Evolutionary conservation across 2,888 invertebrate species (phyloP).

Genomic region (Hartigia nigra): DNA sequence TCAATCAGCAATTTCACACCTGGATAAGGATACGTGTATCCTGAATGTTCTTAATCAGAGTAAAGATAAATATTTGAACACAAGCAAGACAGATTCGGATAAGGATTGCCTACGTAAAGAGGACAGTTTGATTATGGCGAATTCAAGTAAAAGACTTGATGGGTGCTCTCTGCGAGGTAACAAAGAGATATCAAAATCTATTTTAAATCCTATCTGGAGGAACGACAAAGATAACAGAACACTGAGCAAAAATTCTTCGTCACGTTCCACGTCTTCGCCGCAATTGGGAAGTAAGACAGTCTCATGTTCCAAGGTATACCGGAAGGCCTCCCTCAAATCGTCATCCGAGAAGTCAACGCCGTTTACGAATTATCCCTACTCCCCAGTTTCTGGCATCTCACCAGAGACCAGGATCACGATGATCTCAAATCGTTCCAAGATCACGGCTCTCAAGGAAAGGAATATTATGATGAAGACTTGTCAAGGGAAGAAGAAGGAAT

Average conservation of each 20-base stretch:
- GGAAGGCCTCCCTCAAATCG: slow-evolving; percentile 55
- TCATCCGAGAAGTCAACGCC: slow-evolving; percentile 18
- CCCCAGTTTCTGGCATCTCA: background rate
- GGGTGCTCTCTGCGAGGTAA: background rate
- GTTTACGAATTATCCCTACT: slow-evolving; percentile 1
- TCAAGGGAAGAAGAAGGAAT: background rate
- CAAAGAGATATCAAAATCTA: background rate
- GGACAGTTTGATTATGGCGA: background rate
- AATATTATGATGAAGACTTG: background rate
- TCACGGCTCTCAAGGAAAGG: slow-evolving; percentile 24
- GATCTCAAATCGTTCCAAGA: slow-evolving; percentile 34
- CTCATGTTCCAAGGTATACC: slow-evolving; percentile 57
- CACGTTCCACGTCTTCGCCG: slow-evolving; percentile 55
- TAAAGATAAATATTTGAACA: background rate
- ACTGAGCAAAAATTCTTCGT: background rate
- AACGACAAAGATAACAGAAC: background rate
- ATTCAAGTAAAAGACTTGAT: background rate
- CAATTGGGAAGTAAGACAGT: slow-evolving; percentile 46
- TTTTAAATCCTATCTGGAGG: background rate
- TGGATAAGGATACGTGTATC: background rate
- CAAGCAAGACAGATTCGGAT: background rate
- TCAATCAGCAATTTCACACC: slow-evolving; percentile 15
- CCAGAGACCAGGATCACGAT: slow-evolving; percentile 33
- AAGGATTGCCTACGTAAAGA: background rate
- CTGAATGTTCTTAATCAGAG: background rate